Conservation (phyloP, 2,797 vertebrate species). For the Pseudochromis fuscus region DNA sequence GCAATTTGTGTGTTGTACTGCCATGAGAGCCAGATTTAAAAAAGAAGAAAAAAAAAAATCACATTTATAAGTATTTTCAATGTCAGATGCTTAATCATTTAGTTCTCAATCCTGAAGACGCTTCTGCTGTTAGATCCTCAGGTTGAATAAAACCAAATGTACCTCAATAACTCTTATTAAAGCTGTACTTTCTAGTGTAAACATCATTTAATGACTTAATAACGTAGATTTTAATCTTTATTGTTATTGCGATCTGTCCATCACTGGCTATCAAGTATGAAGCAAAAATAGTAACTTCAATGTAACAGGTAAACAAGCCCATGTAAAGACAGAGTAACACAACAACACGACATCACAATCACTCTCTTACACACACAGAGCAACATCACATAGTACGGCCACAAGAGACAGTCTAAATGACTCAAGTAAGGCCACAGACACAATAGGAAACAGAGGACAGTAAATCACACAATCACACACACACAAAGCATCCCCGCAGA, state of each 20-base stretch:
- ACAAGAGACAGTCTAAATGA: slow-evolving; percentile 74
- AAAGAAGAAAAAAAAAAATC: too few species aligned
- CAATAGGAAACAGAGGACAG: slow-evolving; percentile 69
- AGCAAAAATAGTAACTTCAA: background rate
- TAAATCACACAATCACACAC: slow-evolving; percentile 70
- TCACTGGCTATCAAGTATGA: background rate
- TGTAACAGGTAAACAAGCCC: slow-evolving; percentile 1
- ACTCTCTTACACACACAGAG: slow-evolving; percentile 24
- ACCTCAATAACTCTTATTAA: background rate
- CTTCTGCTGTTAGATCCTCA: too few species aligned
- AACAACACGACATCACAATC: slow-evolving; percentile 43
- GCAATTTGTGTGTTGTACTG: too few species aligned
- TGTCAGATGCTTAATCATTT: too few species aligned
- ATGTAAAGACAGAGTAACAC: slow-evolving; percentile 8
- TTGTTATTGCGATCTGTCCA: too few species aligned
- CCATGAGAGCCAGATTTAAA: too few species aligned
- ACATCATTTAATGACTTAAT: too few species aligned
- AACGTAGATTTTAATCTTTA: too few species aligned
- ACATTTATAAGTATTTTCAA: too few species aligned
- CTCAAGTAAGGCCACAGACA: slow-evolving; percentile 75
- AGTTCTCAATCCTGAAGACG: too few species aligned
- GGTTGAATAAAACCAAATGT: background rate
- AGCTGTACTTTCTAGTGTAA: too few species aligned
- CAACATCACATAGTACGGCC: slow-evolving; percentile 60
- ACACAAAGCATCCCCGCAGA: slow-evolving; percentile 44